A percentile compares a stretch with the other conserved stretches of the same genome.
phyloP scores from a whole-genome alignment of 2,113 vertebrate genomes.

The Oceanodroma tethys region DNA sequence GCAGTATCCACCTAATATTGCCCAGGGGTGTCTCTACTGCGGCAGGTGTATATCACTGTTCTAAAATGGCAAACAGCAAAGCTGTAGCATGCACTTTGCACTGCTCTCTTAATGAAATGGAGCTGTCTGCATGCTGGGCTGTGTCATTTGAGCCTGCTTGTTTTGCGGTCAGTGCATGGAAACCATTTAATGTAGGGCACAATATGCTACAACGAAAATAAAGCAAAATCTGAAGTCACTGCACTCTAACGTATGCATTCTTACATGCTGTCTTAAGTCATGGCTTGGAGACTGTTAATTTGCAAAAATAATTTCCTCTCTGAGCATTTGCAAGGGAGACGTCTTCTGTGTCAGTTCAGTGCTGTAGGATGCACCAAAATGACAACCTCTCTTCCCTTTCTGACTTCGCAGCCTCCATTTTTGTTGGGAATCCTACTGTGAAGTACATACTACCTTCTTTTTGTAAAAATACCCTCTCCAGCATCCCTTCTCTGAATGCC shows the following conservation, averaged over 20 bases:
- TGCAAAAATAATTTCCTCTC: not conserved
- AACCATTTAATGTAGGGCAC: conserved; percentile 14
- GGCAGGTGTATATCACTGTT: not conserved
- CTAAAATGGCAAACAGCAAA: not conserved
- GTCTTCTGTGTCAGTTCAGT: not conserved
- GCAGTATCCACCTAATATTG: not conserved
- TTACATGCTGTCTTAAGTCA: not conserved
- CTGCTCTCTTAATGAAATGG: not conserved
- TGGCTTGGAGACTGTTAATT: not conserved
- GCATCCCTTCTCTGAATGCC: not conserved
- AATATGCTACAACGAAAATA: not conserved
- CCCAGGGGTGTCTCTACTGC: not conserved
- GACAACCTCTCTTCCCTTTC: not conserved
- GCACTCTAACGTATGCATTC: not conserved
- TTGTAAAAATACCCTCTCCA: not conserved
- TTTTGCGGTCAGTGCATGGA: not conserved
- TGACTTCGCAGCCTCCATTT: not conserved
- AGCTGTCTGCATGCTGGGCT: not conserved
- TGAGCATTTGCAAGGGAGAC: not conserved
- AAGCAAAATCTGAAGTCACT: conserved; percentile 3
- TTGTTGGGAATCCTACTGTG: not conserved
- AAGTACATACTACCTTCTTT: not conserved
- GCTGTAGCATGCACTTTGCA: not conserved
- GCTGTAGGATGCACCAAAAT: not conserved
- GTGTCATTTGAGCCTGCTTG: not conserved